These are phyloP conservation scores for Nymphicus hollandicus DNA, from an alignment of 2,113 vertebrate species.

Conservation along the genomic window DNA sequence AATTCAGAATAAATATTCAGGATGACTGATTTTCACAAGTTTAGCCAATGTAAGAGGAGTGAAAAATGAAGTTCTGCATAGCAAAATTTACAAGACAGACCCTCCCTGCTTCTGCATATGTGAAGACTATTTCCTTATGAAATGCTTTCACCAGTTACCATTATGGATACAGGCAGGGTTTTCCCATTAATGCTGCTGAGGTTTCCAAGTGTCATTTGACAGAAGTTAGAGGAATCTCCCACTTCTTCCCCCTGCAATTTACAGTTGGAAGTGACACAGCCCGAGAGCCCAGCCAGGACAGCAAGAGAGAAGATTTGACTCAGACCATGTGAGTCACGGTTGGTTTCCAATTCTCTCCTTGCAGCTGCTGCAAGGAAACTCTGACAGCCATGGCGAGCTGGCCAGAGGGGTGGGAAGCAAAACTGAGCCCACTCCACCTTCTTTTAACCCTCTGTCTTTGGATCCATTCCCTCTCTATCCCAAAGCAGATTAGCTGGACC, in stretches of 20 bases:
- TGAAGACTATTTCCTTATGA: not conserved
- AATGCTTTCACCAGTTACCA: not conserved
- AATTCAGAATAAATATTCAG: not conserved
- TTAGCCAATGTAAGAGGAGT: not conserved
- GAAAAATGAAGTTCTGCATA: not conserved
- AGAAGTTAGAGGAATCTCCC: not conserved
- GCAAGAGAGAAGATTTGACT: not conserved
- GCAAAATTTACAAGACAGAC: not conserved
- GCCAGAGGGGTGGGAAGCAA: not conserved
- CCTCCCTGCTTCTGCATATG: not conserved
- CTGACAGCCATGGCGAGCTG: not conserved
- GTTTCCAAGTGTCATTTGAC: slow-evolving; percentile 17
- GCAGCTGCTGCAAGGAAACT: not conserved
- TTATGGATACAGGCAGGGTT: not conserved
- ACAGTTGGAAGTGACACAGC: not conserved
- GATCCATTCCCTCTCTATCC: not conserved
- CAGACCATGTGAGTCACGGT: slow-evolving; percentile 23
- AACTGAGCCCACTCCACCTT: not conserved
- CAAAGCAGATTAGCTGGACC: not conserved
- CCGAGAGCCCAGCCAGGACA: not conserved
- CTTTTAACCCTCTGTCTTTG: not conserved
- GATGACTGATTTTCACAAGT: not conserved
- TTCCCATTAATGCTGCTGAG: not conserved
- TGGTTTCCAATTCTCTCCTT: not conserved
- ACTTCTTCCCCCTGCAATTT: not conserved